phyloP scores from a whole-genome alignment of 2,888 invertebrate species.

The Dicycla oo region DNA sequence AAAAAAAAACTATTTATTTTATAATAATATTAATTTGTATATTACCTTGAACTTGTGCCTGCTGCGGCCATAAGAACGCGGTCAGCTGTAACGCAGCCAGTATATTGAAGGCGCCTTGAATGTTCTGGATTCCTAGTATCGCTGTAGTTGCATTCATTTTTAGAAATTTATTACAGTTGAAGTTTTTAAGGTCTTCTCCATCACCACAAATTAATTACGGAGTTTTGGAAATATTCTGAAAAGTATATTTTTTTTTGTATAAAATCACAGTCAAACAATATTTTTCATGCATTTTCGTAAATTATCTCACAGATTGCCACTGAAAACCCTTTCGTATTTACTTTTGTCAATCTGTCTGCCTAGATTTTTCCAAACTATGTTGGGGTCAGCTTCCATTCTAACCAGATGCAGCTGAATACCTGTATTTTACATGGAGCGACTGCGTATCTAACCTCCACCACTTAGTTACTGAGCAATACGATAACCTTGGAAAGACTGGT shows the following conservation, averaged over 20 bases:
- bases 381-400: too few species aligned
- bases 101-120: slow-evolving; percentile 54
- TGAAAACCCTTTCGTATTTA: not conserved
- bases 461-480: too few species aligned
- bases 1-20: not conserved
- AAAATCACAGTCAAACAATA: not conserved
- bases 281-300: not conserved
- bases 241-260: not conserved
- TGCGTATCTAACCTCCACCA: too few species aligned
- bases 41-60: slow-evolving; percentile 51
- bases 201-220: not conserved
- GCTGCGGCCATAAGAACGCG: slow-evolving; percentile 54
- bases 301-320: not conserved
- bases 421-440: too few species aligned
- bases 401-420: too few species aligned
- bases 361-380: too few species aligned
- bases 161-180: not conserved
- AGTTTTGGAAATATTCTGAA: not conserved
- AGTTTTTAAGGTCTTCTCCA: not conserved
- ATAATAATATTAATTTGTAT: not conserved
- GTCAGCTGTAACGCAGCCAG: slow-evolving; percentile 56
- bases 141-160: slow-evolving; percentile 50
- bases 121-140: slow-evolving; percentile 23
- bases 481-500: too few species aligned
- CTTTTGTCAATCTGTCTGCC: too few species aligned